Conservation (phyloP, 2,888 invertebrate genomes). For the Arge pagana region DNA sequence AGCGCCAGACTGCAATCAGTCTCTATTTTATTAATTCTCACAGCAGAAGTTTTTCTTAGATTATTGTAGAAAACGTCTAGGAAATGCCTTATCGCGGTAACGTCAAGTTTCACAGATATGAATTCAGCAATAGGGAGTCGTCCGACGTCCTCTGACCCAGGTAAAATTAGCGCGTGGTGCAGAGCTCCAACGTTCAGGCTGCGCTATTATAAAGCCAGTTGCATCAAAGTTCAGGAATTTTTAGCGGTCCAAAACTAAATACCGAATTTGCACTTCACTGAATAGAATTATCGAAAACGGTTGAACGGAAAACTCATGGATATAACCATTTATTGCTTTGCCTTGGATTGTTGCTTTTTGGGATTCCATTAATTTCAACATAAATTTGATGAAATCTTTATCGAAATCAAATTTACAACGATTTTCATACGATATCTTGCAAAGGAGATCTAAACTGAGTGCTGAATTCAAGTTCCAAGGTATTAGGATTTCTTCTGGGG, state of each 20-base stretch:
- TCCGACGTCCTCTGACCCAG: not conserved
- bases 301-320: conserved; percentile 6
- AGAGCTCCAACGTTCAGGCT: not conserved
- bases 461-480: not conserved
- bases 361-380: conserved; percentile 3
- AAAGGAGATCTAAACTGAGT: not conserved
- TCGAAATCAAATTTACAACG: not conserved
- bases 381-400: conserved; percentile 1
- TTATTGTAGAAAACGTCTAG: not conserved
- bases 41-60: not conserved
- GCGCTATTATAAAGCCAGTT: conserved; percentile 2
- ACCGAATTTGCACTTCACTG: not conserved
- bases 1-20: conserved; percentile 1
- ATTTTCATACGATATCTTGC: not conserved
- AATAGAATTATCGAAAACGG: not conserved
- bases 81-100: not conserved
- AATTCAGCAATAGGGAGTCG: not conserved
- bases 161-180: conserved; percentile 1
- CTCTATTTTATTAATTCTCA: not conserved
- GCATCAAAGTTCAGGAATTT: not conserved
- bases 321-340: not conserved
- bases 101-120: not conserved
- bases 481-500: too few species aligned
- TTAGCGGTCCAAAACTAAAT: not conserved
- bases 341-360: not conserved